Evolutionary conservation across 2,888 invertebrate species (phyloP).

Genomic region (Hemaris fuciformis): DNA sequence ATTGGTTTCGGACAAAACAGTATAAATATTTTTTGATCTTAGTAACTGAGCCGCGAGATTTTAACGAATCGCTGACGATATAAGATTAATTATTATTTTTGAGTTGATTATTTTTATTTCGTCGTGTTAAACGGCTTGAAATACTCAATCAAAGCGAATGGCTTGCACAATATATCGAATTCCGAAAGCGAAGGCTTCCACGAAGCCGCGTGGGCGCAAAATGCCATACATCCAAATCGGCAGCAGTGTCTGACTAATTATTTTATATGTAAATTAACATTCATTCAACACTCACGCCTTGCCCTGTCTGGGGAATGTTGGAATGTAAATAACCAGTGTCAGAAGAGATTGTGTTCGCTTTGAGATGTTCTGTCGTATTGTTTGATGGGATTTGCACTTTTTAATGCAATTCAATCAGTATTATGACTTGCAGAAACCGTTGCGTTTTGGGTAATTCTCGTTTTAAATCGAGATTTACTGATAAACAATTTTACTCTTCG

Average conservation of each 20-base stretch:
- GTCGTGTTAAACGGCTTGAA: neutral
- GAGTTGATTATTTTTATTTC: neutral
- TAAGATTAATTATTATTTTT: too few species aligned
- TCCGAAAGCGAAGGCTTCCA: slow-evolving; percentile 3
- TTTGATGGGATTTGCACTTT: neutral
- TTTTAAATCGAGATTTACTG: too few species aligned
- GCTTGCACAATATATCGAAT: slow-evolving; percentile 1
- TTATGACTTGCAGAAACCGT: too few species aligned
- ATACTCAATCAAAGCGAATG: neutral
- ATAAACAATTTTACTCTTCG: too few species aligned
- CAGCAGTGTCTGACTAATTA: slow-evolving; percentile 10
- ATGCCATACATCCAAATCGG: slow-evolving; percentile 1
- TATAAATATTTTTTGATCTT: too few species aligned
- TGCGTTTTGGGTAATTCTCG: too few species aligned
- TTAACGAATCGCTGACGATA: too few species aligned
- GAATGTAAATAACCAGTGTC: neutral
- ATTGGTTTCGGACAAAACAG: too few species aligned
- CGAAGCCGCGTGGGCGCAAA: slow-evolving; percentile 2
- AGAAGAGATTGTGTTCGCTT: neutral
- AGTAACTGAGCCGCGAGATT: too few species aligned
- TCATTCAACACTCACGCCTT: neutral
- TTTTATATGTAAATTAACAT: slow-evolving; percentile 1
- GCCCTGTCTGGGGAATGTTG: neutral
- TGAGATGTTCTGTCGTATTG: neutral
- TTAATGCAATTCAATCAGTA: neutral